Conservation (phyloP, 2,888 invertebrate genomes). For the Cantharis flavilabris region DNA sequence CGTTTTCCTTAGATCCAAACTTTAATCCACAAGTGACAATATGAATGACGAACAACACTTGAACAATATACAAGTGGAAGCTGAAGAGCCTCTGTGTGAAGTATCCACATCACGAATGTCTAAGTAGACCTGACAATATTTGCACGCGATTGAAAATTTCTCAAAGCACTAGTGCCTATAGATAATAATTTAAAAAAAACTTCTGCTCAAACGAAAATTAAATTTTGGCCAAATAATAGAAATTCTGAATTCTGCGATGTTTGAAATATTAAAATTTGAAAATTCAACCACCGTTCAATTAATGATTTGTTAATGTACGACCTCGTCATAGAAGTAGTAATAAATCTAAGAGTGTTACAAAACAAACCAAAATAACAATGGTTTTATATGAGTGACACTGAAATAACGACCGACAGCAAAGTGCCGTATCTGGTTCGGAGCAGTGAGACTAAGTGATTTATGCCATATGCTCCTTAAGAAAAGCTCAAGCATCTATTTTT, state of each 20-base stretch:
- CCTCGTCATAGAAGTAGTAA: slow-evolving; percentile 39
- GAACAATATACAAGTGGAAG: neutral
- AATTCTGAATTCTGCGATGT: neutral
- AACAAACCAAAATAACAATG: slow-evolving; percentile 55
- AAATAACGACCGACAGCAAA: slow-evolving; percentile 46
- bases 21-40: neutral
- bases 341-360: slow-evolving; percentile 54
- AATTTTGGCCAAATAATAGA: neutral
- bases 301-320: slow-evolving; percentile 30
- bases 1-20: neutral
- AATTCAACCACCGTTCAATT: slow-evolving; percentile 17
- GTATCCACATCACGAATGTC: neutral
- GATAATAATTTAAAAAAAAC: neutral
- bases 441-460: slow-evolving; percentile 51
- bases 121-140: neutral
- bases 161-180: neutral
- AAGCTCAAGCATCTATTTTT: slow-evolving; percentile 56
- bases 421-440: slow-evolving; percentile 37
- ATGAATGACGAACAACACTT: neutral
- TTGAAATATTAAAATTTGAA: neutral
- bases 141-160: neutral
- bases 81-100: neutral
- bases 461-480: slow-evolving; percentile 56
- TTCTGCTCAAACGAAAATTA: neutral
- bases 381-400: slow-evolving; percentile 54